Evolutionary conservation across 2,797 vertebrate species (phyloP), one percentile per base, ranked within the genome.

Genomic region (Mastacembelus armatus): DNA sequence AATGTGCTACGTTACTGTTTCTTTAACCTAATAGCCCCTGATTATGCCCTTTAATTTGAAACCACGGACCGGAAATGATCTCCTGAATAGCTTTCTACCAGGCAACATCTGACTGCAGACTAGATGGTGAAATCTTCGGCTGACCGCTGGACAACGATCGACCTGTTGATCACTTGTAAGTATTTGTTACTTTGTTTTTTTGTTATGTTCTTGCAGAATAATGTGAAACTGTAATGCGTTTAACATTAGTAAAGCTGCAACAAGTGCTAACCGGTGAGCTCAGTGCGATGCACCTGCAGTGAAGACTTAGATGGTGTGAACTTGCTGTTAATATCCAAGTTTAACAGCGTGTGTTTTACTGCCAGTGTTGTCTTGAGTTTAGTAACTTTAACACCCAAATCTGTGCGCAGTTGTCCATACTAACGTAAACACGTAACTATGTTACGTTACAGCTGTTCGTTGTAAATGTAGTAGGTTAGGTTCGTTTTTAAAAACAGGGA

Each of bases 271-370:
- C 1, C 11, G 5, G 51, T 49, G 32, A 27, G 30, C 11, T 22
- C 5, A 1, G 10, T 24, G 33, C 54, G 54, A 38, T 73, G 80
- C 80, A 89, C 85, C 80, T 89, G 87, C 67, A 4, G n/a, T n/a
- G n/a, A n/a, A n/a, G n/a, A n/a, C n/a, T n/a, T n/a, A n/a, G 11
- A 0, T 18, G 49, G 24, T 26, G 67, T 19, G 29, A 16, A 35
- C 57, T 29, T 3, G 55, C 66, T n/a, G n/a, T n/a, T n/a, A n/a
- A n/a, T n/a, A n/a, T n/a, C n/a, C n/a, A n/a, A n/a, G n/a, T n/a
- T n/a, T n/a, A n/a, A n/a, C n/a, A n/a, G n/a, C n/a, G n/a, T n/a
- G 72, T 74, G 61, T 5, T 39, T 18, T 9, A 2, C 19, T 29
- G 10, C 27, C 33, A 8, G 10, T 19, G 16, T 0, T n/a, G 36